Base-by-base conservation (phyloP, 2,113 vertebrate genomes). In the Trichomycterus rosablanca region DNA sequence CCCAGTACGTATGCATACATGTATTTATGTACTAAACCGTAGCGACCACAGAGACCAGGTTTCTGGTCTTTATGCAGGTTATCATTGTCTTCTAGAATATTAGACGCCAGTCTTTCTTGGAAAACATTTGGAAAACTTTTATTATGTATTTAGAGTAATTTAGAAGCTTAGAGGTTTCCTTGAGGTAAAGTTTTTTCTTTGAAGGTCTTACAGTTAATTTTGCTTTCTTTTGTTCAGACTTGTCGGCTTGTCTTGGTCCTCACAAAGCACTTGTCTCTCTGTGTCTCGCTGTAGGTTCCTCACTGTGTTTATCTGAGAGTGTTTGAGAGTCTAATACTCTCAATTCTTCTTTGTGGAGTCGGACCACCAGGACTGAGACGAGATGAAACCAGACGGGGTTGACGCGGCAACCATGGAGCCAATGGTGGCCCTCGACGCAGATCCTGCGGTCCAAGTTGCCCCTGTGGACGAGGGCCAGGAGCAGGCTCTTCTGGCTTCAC, bases 381-480 rank as follows among this genome's bases (percentile, higher is more conserved):
- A 82, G 76, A 89, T 89, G 87, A 89, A 87, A 78, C 86, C 87
- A 32, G 87, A 89, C 80, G 87, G 87, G 60, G 84, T 85, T 71
- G 78, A 78, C 74, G 79, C 80, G 15, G 81, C 80, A 67, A 62
- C 75, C 0, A 48, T 82, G 74, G 86, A 86, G 77, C 83, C 85
- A 55, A 83, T 84, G 82, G 86, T 86, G 75, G 74, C 74, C 2
- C 40, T 86, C 58, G 84, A 82, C 15, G 81, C 84, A 15, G 77
- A 79, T 59, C 77, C 75, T 34, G 74, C 53, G 8, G 77, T 78
- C 40, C 83, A 85, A 62, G 80, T 53, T 28, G 74, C 48, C 1
- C 78, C 73, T 1, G 45, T 4, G 1, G 81, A 37, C 19, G 84
- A 76, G 64, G 82, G 78, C 43, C 75, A 78, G 16, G 68, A 75